Evolutionary conservation across 2,888 invertebrate genomes (phyloP).

Genomic region (Aelia acuminata): DNA sequence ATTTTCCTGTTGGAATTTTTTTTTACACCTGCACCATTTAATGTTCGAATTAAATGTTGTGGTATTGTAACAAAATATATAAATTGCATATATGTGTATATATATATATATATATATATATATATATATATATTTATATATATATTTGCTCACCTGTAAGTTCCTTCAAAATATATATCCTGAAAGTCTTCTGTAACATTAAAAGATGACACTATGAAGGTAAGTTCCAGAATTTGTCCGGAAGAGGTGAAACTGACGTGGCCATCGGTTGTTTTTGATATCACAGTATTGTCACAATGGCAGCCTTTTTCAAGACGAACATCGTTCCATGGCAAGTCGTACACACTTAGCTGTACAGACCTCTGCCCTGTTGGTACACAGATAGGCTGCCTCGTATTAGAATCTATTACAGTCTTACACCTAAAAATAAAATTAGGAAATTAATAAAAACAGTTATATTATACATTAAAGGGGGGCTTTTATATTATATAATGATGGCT

Average conservation of each 20-base stretch:
- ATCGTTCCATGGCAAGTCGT: slow-evolving; percentile 82
- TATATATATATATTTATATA: no score
- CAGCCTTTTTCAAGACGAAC: slow-evolving; percentile 79
- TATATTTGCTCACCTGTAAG: slow-evolving; percentile 68
- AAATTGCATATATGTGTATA: no score
- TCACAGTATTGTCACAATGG: slow-evolving; percentile 81
- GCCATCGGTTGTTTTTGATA: slow-evolving; percentile 70
- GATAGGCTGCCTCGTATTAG: slow-evolving; percentile 79
- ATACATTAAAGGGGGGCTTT: no score
- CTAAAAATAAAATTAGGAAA: slow-evolving; percentile 68
- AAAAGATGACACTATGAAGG: slow-evolving; percentile 81
- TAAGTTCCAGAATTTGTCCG: slow-evolving; percentile 81
- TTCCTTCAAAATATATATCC: slow-evolving; percentile 83
- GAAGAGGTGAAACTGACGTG: slow-evolving; percentile 78
- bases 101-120: no score
- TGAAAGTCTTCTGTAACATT: slow-evolving; percentile 86
- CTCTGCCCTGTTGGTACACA: slow-evolving; percentile 69
- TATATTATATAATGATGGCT: background rate
- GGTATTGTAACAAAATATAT: no score
- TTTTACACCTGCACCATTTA: no score
- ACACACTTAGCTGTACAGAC: slow-evolving; percentile 74
- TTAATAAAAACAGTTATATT: no score
- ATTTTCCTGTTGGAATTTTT: no score
- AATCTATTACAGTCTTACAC: slow-evolving; percentile 80
- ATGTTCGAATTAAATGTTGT: no score